Evolutionary conservation across 2,113 vertebrate species (phyloP), one percentile per base, ranked within the genome.

Genomic region (Antigone vipio): DNA sequence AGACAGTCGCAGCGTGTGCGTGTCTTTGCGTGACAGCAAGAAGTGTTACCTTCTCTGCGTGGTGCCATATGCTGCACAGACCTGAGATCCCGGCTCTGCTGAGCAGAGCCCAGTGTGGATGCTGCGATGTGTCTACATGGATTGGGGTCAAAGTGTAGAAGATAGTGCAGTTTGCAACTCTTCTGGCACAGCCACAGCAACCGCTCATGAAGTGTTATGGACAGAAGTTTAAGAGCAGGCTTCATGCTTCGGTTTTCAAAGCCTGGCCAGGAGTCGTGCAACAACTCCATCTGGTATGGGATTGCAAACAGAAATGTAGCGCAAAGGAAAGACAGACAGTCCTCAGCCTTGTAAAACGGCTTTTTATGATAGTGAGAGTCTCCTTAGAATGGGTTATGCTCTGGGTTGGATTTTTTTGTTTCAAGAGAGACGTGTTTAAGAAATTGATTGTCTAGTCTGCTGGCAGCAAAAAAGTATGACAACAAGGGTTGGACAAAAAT

Each of bases 311-410:
- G 95, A 95, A 82, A 52, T 12, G 23, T 66, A 79, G 77, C 27
- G 42, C 24, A 64, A 72, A 62, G 64, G 53, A 92, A 87, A 89
- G 91, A 34, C 83, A 86, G 76, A 45, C 52, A 14, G 2, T 84
- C 56, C 23, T 87, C 58, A 45, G 59, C 75, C 90, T 95, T 96
- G 69, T 91, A 96, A 97, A 93, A 81, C 26, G 15, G 73, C 32
- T 21, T 87, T 96, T 88, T 93, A 49, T 52, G 56, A 59, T 64
- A 50, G 64, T 67, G 63, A 92, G 77, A 95, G 64, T 73, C 77
- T 93, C 40, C 77, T 75, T 66, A 82, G 69, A 91, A 55, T 82
- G 40, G 40, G 40, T 42, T 42, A 56, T 63, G 24, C 8, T 79
- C 35, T 47, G 69, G 4, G 20, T 71, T 92, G 62, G 20, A 75